Percentiles rank a stretch among this genome's conserved stretches.
Conservation (phyloP, 2,888 invertebrate species). For the Cheilosia urbana region DNA sequence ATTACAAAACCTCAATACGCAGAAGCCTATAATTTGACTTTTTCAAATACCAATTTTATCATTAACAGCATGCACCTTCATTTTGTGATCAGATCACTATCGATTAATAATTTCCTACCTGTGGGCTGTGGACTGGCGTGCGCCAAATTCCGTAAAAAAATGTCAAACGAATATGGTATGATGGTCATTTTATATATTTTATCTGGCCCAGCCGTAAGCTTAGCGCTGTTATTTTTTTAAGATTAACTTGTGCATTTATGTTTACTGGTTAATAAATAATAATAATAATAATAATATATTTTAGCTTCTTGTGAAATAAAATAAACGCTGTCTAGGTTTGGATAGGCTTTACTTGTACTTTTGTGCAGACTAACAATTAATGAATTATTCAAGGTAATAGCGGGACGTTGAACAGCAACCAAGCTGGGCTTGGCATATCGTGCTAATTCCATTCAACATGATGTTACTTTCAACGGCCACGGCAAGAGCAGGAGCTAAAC, state of each 20-base stretch:
- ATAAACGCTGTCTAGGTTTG: neutral
- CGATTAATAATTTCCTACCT: too few relatives aligned
- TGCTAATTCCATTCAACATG: constrained; percentile 50
- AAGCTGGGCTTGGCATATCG: constrained; percentile 39
- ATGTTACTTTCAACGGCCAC: constrained; percentile 55
- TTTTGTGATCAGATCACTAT: too few relatives aligned
- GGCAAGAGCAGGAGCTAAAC: constrained; percentile 16
- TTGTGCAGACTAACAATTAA: neutral
- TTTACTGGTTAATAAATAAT: too few relatives aligned
- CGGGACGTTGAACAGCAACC: neutral
- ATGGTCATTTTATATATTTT: neutral
- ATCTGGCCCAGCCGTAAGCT: too few relatives aligned
- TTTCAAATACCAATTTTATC: too few relatives aligned
- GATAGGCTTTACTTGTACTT: constrained; percentile 10
- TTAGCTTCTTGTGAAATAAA: constrained; percentile 15
- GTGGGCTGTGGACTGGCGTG: neutral
- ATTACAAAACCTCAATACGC: too few relatives aligned
- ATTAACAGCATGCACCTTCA: too few relatives aligned
- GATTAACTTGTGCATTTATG: too few relatives aligned
- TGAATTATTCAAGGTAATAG: constrained; percentile 45
- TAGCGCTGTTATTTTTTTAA: too few relatives aligned
- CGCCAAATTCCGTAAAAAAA: neutral
- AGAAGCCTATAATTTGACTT: too few relatives aligned
- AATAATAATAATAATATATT: too few relatives aligned
- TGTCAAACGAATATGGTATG: neutral